Evolutionary conservation across 2,888 invertebrate genomes (phyloP), one percentile per base, ranked within the genome.

Genomic region (Acanthosepion lycidas): DNA sequence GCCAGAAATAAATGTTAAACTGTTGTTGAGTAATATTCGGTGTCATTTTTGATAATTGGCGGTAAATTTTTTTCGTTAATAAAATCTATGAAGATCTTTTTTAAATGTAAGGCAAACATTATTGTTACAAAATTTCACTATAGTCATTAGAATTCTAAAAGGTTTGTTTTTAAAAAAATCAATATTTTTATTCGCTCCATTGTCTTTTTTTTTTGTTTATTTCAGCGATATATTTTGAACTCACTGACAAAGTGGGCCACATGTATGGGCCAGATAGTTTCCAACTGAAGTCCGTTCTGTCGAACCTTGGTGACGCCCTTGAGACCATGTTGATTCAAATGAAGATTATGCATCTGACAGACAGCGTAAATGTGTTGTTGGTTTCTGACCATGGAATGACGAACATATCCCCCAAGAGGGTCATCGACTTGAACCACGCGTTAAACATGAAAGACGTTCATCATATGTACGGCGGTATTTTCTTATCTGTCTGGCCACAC

Each of bases 311-410:
- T 48, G 91, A 94, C 12, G 94, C 49, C 3, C 53, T 95, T n/a
- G 48, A 94, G 20, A 42, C 33, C 6, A 42, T 95, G 53, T 53
- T 94, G 28, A 91, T 51, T 28, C 91, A 94, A 42, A 49, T 94
- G 33, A 94, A 94, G 64, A 94, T n/a, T 6, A 51, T 51, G n/a
- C 78, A 94, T 26, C 94, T 95, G 49, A 53, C 28, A 33, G 53
- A 93, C 9, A 95, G 95, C 42, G 95, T 96, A 49, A 95, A 96
- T 92, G 93, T 96, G 51, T 95, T 96, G 53, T 94, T 96, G 0
- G 95, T 96, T 6, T 96, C 96, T 33, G 96, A 96, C 94, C 96
- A 96, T 94, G 96, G 96, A 2, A 96, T 96, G 96, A 95, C 96
- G 5, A 92, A 95, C 28, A 94, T 96, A 23, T 95, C 95, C 78